Conservation (phyloP, 2,113 vertebrate species). For the Parus major region DNA sequence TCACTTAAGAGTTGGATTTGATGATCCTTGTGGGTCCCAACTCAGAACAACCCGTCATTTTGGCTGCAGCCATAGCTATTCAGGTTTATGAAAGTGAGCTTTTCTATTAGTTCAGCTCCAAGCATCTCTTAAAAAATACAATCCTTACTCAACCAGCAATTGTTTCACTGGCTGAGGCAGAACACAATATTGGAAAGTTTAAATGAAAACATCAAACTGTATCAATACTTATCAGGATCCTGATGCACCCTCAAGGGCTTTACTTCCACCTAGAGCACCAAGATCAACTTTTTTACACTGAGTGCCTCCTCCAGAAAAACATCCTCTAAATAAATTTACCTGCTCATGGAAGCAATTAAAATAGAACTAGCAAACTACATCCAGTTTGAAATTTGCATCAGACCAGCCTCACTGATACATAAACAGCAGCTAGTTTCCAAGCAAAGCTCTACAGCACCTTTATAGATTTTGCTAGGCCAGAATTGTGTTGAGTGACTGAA, state of each 20-base stretch:
- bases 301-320: not conserved
- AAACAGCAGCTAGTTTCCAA: not conserved
- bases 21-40: not conserved
- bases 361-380: not conserved
- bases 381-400: not conserved
- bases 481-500: not conserved
- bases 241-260: not conserved
- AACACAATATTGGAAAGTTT: not conserved
- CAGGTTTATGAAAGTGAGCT: not conserved
- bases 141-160: not conserved
- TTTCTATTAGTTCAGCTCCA: not conserved
- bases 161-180: not conserved
- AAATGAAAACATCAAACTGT: not conserved
- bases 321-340: not conserved
- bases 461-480: not conserved
- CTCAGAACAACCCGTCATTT: not conserved
- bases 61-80: not conserved
- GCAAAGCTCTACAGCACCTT: not conserved
- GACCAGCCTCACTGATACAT: not conserved
- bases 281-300: not conserved
- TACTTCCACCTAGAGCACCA: not conserved
- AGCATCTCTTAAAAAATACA: not conserved
- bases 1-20: rapidly evolving
- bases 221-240: not conserved
- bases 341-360: not conserved